Evolutionary conservation across 2,113 vertebrate genomes (phyloP), one percentile per base, ranked within the genome.

Genomic region (Neodontobutis hainanensis): DNA sequence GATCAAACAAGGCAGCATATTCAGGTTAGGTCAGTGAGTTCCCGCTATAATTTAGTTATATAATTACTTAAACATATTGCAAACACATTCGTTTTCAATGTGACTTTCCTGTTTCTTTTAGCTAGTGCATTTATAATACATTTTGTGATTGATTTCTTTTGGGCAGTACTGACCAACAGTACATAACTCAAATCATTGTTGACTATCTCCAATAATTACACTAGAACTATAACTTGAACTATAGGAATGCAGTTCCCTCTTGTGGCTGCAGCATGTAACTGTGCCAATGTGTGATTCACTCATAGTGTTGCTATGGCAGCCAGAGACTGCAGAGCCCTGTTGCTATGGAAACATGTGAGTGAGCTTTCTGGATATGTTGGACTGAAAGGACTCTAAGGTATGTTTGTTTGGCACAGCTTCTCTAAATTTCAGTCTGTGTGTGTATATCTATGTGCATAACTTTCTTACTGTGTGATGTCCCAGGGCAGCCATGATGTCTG

Each of bases 271-370:
- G 65, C 62, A 52, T 61, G 79, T 48, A 87, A 84, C 74, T 84
- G 78, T 58, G 73, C 79, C 57, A 72, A 16, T 52, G 61, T 72
- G 78, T 81, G 80, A 89, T 74, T 87, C 84, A 82, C 79, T 87
- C 73, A 78, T 88, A 78, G 47, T 85, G 90, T 92, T 92, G 85
- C 90, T 79, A 92, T 92, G 88, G 90, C 77, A 90, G 84, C 87
- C 80, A 65, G 66, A 74, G 82, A 85, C 90, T 85, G 81, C 80
- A 87, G 88, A 91, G 89, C 90, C 85, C 86, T 87, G 90, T 91
- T 90, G 83, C 89, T 84, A 90, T 91, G 86, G 90, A 65, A 84
- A 91, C 81, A 5, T 77, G 81, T 60, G 81, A 90, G 87, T 88
- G 81, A 84, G 82, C 83, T 87, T 85, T 84, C 68, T 77, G 80